These are phyloP conservation scores for Catocala nupta DNA, from an alignment of 2,888 invertebrate genomes.

Conservation along the genomic window DNA sequence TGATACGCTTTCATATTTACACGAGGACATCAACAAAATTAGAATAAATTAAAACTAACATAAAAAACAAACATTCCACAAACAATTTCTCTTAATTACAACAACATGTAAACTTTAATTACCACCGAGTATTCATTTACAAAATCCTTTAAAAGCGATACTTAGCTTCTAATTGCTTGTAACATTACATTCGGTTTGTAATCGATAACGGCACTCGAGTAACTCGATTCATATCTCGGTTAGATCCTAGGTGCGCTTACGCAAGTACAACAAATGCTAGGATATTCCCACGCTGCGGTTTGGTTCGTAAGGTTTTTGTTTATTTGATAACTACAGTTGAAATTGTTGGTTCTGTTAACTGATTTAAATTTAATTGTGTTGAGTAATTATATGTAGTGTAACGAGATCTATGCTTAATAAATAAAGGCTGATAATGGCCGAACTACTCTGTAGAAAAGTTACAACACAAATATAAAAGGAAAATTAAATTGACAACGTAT, in stretches of 20 bases:
- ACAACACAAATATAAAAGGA: too few species aligned
- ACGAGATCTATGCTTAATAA: too few species aligned
- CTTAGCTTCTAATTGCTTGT: constrained; percentile 38
- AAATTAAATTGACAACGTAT: too few species aligned
- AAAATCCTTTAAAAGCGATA: neutral
- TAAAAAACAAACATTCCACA: too few species aligned
- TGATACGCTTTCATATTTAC: too few species aligned
- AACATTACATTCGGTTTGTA: constrained; percentile 40
- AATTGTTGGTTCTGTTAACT: constrained; percentile 3
- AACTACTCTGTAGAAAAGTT: too few species aligned
- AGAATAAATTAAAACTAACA: too few species aligned
- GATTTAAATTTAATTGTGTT: neutral
- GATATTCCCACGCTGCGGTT: constrained; percentile 56
- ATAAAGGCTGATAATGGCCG: too few species aligned
- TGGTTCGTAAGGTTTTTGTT: constrained; percentile 13
- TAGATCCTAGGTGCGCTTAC: constrained; percentile 54
- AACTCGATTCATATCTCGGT: constrained; percentile 54
- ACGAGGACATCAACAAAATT: too few species aligned
- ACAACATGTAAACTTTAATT: neutral
- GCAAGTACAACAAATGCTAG: constrained; percentile 61
- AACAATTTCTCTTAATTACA: neutral
- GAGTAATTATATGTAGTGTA: neutral
- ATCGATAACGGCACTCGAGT: constrained; percentile 47
- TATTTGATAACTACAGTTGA: constrained; percentile 12
- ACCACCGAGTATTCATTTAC: too few species aligned